Evolutionary conservation across 2,888 invertebrate genomes (phyloP), one percentile per base, ranked within the genome.

Genomic region (Xestia rhomboidea): DNA sequence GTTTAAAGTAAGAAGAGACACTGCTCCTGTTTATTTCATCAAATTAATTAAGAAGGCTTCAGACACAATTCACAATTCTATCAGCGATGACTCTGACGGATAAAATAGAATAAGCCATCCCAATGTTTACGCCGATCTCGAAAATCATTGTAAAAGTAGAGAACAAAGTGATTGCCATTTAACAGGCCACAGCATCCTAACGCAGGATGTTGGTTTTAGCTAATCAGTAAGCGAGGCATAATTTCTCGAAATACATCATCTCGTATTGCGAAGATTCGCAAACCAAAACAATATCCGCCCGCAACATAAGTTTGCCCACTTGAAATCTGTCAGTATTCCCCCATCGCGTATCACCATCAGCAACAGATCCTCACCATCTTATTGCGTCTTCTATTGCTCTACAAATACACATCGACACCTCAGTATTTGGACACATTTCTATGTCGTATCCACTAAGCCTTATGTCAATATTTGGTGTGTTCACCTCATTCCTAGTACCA

Each of bases 331-430:
- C 80, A 77, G 84, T 87, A 83, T 83, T 81, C 83, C 76, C 76
- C 81, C 70, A 78, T 83, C 86, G 82, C 18, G 38, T 57, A 67
- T 70, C 46, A n/a, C 73, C 75, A 84, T 89, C 87, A 87, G 84
- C 83, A 71, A 83, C 87, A 87, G 81, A 87, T 88, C 88, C 85
- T 79, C 70, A 83, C 81, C 85, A 89, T 89, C 90, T 93, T 92
- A 93, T 93, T 92, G 93, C 93, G 91, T 91, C 91, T 89, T 94
- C 92, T 94, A 95, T 94, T 93, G 95, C 94, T 94, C 83, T 77
- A 90, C 94, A 95, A 95, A 95, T 91, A 95, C 93, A 93, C 93
- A 93, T 88, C 92, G 91, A 94, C 95, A 95, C 95, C 95, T 94
- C 90, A 86, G 84, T 93, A 93, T 94, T 94, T 93, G 94, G 93